phyloP scores from a whole-genome alignment of 2,113 vertebrate species.

The Oreochromis niloticus region DNA sequence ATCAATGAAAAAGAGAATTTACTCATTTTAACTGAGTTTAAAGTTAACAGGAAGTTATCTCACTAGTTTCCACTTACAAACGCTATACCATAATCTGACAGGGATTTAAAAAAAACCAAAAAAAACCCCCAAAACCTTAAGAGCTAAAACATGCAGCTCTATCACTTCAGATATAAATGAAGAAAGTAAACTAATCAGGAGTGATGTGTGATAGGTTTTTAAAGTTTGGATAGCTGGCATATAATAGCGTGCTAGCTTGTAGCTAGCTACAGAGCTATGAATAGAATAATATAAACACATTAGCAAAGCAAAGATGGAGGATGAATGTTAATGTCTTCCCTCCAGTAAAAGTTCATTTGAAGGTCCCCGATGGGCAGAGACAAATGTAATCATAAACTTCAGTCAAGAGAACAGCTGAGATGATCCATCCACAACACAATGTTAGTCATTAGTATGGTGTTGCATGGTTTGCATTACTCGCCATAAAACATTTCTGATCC shows the following conservation, averaged over 20 bases:
- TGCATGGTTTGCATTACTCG: background rate
- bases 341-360: background rate
- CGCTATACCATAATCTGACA: background rate
- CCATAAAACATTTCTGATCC: background rate
- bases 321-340: background rate
- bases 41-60: background rate
- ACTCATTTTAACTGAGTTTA: background rate
- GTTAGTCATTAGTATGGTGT: background rate
- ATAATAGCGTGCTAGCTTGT: background rate
- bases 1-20: background rate
- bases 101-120: background rate
- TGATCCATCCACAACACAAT: rapidly evolving
- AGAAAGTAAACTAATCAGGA: background rate
- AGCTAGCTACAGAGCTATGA: background rate
- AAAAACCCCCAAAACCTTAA: background rate
- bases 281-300: background rate
- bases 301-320: background rate
- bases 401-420: background rate
- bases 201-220: background rate
- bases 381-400: background rate
- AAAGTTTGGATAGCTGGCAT: background rate
- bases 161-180: background rate
- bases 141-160: rapidly evolving
- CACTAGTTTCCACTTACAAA: background rate
- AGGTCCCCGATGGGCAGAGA: background rate